Conservation (phyloP, 64 coral and sea anemone species). For the Orbicella faveolata region DNA sequence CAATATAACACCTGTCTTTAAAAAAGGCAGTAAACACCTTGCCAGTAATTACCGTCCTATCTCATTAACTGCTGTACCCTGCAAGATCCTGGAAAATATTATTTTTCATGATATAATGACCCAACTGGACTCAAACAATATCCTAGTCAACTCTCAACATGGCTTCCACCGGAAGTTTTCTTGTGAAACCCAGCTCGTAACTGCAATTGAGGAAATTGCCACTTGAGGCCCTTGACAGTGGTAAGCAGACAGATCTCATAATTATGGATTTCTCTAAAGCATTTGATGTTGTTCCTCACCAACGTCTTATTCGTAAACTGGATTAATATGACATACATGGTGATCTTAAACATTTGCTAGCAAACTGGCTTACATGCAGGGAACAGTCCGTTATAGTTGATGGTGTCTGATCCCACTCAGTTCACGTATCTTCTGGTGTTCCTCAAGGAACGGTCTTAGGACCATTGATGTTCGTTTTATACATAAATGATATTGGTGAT, state of each 20-base stretch:
- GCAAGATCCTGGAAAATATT: too few species aligned
- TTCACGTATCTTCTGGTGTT: slow-evolving; percentile 38
- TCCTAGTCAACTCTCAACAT: slow-evolving; percentile 37
- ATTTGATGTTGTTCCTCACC: slow-evolving; percentile 47
- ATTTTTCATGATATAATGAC: slow-evolving; percentile 18
- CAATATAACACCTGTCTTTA: too few species aligned
- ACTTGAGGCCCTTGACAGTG: slow-evolving; percentile 18
- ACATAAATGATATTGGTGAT: slow-evolving; percentile 14
- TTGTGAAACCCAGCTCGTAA: slow-evolving; percentile 49
- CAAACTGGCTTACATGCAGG: slow-evolving; percentile 31
- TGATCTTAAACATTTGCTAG: slow-evolving; percentile 21
- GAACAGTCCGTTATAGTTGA: slow-evolving; percentile 37
- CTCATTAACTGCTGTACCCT: too few species aligned
- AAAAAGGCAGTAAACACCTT: too few species aligned
- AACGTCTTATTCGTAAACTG: slow-evolving; percentile 36
- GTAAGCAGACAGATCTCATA: slow-evolving; percentile 42
- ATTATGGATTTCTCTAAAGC: slow-evolving; percentile 56
- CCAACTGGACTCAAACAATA: slow-evolving; percentile 36
- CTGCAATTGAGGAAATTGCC: slow-evolving; percentile 36
- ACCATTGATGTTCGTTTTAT: slow-evolving; percentile 5
- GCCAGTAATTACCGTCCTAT: too few species aligned
- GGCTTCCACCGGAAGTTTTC: slow-evolving; percentile 24
- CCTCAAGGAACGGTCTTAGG: slow-evolving; percentile 23
- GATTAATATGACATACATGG: slow-evolving; percentile 35
- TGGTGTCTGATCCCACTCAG: slow-evolving; percentile 32